Conservation (phyloP, 30 jellyfish, hydroid and myxozoan species). For the Cassiopea xamachana region DNA sequence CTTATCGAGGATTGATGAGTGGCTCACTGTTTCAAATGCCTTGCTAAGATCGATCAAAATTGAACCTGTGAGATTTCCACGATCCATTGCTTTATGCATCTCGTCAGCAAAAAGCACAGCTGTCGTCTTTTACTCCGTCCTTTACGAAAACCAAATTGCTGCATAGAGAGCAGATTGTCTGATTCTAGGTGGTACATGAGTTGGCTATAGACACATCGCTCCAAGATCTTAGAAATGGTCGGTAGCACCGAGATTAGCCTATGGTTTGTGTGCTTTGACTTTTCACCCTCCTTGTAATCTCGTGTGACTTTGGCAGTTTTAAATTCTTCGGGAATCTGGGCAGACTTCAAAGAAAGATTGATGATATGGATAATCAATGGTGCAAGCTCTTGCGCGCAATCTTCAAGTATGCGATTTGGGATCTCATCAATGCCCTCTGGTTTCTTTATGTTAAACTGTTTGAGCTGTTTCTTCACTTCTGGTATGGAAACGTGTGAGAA, state of each 20-base stretch:
- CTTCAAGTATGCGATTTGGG: not conserved
- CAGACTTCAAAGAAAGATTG: not conserved
- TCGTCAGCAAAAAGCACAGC: not conserved
- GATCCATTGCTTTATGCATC: slow-evolving; percentile 2
- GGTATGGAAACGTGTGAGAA: not conserved
- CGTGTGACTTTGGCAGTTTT: not conserved
- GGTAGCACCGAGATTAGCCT: not conserved
- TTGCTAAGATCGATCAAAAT: not conserved
- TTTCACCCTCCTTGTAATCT: not conserved
- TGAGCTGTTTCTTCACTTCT: not conserved
- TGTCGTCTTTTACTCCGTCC: not conserved
- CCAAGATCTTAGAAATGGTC: not conserved
- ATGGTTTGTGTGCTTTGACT: not conserved
- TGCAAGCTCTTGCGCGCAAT: not conserved
- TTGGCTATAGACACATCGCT: not conserved
- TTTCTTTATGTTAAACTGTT: not conserved
- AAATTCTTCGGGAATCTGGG: not conserved
- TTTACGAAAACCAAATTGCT: not conserved
- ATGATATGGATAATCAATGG: not conserved
- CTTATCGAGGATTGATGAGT: not conserved
- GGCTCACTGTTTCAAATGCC: slow-evolving; percentile 8
- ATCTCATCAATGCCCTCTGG: not conserved
- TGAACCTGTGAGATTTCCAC: not conserved
- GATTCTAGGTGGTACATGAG: not conserved
- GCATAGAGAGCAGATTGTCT: not conserved